These are phyloP conservation scores for Thunnus albacares DNA, from an alignment of 2,797 vertebrate species.

Conservation along the genomic window DNA sequence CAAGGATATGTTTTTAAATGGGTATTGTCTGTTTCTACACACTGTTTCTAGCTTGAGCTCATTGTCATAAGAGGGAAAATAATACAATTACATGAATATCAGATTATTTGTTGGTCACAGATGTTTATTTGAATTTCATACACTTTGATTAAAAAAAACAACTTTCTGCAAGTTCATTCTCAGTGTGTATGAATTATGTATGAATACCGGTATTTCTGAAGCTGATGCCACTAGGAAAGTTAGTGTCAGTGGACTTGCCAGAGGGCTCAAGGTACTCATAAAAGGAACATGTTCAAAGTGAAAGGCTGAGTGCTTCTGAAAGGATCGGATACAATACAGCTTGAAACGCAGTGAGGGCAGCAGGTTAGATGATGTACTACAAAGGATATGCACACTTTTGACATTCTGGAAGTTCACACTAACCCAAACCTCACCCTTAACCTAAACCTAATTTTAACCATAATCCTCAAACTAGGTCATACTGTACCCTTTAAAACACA, in stretches of 20 bases:
- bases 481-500: not conserved
- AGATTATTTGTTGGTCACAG: not conserved
- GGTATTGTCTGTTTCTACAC: not conserved
- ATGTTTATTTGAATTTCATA: not conserved
- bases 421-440: not conserved
- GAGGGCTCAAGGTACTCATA: not conserved
- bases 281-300: conserved; percentile 6
- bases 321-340: not conserved
- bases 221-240: not conserved
- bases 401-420: too few relatives aligned
- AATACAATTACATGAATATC: not conserved
- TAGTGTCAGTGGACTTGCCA: not conserved
- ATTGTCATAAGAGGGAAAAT: not conserved
- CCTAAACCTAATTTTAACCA: not conserved
- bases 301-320: conserved; percentile 3
- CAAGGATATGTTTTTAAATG: not conserved
- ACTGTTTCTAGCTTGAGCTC: not conserved
- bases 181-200: not conserved
- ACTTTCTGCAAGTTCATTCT: not conserved
- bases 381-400: too few relatives aligned
- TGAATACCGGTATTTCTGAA: not conserved
- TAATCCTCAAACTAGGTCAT: too few relatives aligned
- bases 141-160: not conserved
- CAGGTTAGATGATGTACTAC: not conserved
- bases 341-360: conserved; percentile 10